phyloP scores from a whole-genome alignment of 2,797 vertebrate genomes.

The Eremophila alpestris region DNA sequence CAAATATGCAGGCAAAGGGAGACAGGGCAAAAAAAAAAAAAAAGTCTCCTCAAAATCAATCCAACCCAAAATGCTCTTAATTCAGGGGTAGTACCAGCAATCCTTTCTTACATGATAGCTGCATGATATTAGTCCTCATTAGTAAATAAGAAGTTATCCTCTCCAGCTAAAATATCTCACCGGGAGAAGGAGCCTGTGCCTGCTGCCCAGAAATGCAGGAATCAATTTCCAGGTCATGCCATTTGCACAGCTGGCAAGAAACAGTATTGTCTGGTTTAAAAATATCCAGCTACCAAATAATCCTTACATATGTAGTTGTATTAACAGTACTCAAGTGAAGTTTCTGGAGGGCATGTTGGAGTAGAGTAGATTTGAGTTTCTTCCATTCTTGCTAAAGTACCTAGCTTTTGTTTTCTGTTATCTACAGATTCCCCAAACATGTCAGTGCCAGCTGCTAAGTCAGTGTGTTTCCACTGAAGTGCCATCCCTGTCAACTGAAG shows the following conservation, averaged over 20 bases:
- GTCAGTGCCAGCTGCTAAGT: slow-evolving; percentile 6
- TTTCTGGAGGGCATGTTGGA: slow-evolving; percentile 4
- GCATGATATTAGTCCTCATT: not conserved
- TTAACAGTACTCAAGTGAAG: not conserved
- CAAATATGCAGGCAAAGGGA: not conserved
- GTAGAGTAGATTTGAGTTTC: not conserved
- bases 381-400: not conserved
- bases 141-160: not conserved
- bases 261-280: not conserved
- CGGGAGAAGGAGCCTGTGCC: not conserved
- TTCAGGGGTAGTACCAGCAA: slow-evolving; percentile 39
- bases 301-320: not conserved
- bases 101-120: not conserved
- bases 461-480: not conserved
- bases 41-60: not conserved
- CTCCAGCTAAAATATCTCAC: not conserved
- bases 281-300: not conserved
- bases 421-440: not conserved
- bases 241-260: not conserved
- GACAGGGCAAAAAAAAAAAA: not conserved
- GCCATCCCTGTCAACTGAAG: not conserved
- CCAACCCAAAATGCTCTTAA: not conserved
- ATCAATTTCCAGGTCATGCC: not conserved
- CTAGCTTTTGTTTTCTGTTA: not conserved
- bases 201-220: not conserved